Base-by-base conservation (phyloP, 1,140 invertebrate species). In the Drosophila funebris region DNA sequence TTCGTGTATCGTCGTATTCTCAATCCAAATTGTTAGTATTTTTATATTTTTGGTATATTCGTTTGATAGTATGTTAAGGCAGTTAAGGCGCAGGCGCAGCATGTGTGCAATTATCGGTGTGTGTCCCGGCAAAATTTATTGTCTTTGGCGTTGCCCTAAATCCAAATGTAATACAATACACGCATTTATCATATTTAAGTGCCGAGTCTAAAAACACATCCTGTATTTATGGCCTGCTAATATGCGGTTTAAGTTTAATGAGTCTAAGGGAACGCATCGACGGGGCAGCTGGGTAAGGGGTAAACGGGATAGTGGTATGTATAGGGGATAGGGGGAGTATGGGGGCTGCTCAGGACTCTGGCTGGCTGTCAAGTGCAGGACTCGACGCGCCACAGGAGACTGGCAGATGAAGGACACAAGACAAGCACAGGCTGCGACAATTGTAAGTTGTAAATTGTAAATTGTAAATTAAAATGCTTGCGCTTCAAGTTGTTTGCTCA, bases 141-240 rank as follows among this genome's bases (percentile, higher is more conserved):
- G 72, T 88, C 68, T 88, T 78, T 83, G 75, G 73, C 69, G 41
- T 64, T 83, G 83, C 78, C 83, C 83, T 77, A 83, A 88, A 88
- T 88, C 83, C 83, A 83, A 88, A 78, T 83, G 83, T 79, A 88
- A 88, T 83, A 76, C 78, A 83, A 88, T 88, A 83, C 58, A 36
- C 57, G 84, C 83, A 88, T 88, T 88, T 89, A 88, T 89, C 83
- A 88, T 89, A 82, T 88, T 88, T 89, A 88, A 88, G 64, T 70
- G 76, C 73, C 76, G 79, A 70, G 63, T 83, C 67, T 56, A 78
- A 74, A 87, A 76, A 73, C 82, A 72, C 66, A 87, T 78, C 76
- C 83, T 83, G 62, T 74, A 88, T 88, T 88, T 88, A 88, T 48
- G 76, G 83, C 50, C 84, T 88, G 83, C 69, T 88, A 87, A 87